Evolutionary conservation across 2,888 invertebrate genomes (phyloP).

Genomic region (Pristionchus mayeri): DNA sequence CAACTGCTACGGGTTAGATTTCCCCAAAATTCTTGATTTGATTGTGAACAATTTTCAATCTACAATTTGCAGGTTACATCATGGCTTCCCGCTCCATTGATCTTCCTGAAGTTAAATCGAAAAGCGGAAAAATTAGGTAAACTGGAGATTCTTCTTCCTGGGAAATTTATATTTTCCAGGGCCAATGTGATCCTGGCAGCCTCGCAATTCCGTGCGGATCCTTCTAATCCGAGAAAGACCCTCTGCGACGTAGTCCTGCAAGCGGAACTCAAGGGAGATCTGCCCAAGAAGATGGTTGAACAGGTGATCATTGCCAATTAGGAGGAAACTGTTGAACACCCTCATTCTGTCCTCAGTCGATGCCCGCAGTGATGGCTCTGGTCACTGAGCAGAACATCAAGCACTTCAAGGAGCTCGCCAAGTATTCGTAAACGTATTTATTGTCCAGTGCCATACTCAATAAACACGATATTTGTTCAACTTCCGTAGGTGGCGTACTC

Average conservation of each 20-base stretch:
- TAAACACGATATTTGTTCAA: no score
- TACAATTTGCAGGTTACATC: constrained; percentile 51
- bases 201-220: constrained; percentile 63
- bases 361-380: constrained; percentile 63
- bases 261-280: constrained; percentile 63
- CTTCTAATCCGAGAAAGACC: constrained; percentile 55
- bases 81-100: constrained; percentile 64
- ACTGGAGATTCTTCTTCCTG: not conserved
- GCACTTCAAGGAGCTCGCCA: constrained; percentile 54
- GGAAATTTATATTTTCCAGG: constrained; percentile 48
- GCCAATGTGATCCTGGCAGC: constrained; percentile 61
- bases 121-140: constrained; percentile 59
- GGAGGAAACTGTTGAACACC: not conserved
- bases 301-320: constrained; percentile 43
- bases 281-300: constrained; percentile 62
- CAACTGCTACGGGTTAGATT: not conserved
- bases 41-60: not conserved
- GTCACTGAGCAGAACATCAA: constrained; percentile 62
- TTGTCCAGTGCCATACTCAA: no score
- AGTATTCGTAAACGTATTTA: not conserved
- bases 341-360: constrained; percentile 48
- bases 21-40: no score
- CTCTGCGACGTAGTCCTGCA: constrained; percentile 65
- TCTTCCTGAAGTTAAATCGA: constrained; percentile 55
- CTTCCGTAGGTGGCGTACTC: no score